phyloP scores from a whole-genome alignment of 1,140 invertebrate genomes.

The Helicoverpa zea region DNA sequence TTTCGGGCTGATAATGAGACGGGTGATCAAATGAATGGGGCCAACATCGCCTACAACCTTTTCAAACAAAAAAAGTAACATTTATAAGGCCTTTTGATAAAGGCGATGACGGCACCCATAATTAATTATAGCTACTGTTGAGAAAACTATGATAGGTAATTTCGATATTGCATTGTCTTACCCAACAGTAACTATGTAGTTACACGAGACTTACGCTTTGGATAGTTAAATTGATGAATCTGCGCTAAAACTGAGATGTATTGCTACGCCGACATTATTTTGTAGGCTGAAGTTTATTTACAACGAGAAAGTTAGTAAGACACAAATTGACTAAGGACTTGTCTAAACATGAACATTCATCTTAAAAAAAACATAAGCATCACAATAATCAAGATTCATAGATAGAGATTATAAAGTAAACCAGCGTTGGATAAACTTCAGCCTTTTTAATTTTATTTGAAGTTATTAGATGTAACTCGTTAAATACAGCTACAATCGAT shows the following conservation, averaged over 20 bases:
- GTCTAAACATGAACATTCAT: no score
- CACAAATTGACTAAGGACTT: neutral
- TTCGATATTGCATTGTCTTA: neutral
- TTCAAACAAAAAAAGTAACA: neutral
- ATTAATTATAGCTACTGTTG: neutral
- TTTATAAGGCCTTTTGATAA: no score
- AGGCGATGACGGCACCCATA: neutral
- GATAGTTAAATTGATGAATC: neutral
- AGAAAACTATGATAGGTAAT: neutral
- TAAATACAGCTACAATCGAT: slow-evolving; percentile 24
- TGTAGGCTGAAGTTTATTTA: slow-evolving; percentile 12
- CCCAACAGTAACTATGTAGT: neutral
- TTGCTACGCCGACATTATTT: neutral
- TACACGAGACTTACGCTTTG: neutral
- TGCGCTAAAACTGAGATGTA: slow-evolving; percentile 9
- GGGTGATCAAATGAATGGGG: neutral
- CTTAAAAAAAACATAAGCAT: no score
- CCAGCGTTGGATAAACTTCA: neutral
- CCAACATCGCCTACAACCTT: neutral
- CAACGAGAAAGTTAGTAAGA: neutral
- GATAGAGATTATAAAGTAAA: neutral
- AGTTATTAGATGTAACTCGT: slow-evolving; percentile 1
- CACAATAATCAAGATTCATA: no score
- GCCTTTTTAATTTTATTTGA: slow-evolving; percentile 3
- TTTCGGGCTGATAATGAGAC: neutral